A percentile compares a stretch with the other conserved stretches of the same genome.
Evolutionary conservation across 2,797 vertebrate species (phyloP).

Genomic region (Tinamus major): DNA sequence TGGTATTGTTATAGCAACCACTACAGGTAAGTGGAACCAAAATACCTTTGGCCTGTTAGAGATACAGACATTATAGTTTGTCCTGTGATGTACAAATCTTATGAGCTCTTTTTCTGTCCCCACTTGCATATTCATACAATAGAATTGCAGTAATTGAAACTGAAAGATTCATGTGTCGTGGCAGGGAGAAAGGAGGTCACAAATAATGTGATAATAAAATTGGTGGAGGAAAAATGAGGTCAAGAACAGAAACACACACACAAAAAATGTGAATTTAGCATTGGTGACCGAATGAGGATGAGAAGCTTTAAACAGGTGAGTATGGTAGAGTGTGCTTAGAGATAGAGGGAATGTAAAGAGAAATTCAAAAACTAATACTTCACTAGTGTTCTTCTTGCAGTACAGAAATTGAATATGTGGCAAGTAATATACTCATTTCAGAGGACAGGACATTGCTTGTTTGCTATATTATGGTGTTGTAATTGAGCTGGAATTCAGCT

Average conservation of each 20-base stretch:
- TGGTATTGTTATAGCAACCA: not conserved
- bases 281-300: not conserved
- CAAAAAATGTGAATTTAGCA: not conserved
- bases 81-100: not conserved
- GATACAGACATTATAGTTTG: not conserved
- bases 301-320: not conserved
- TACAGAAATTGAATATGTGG: not conserved
- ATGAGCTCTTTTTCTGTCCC: not conserved
- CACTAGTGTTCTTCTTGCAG: not conserved
- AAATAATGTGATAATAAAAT: not conserved
- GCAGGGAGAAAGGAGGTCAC: not conserved
- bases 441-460: not conserved
- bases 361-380: not conserved
- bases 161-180: not conserved
- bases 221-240: not conserved
- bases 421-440: not conserved
- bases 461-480: slow-evolving; percentile 2
- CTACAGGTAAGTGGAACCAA: slow-evolving; percentile 12
- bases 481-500: slow-evolving; percentile 31
- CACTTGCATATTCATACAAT: not conserved
- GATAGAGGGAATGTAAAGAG: not conserved
- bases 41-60: not conserved
- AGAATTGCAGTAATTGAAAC: not conserved
- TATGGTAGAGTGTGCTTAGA: not conserved
- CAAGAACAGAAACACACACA: not conserved